Evolutionary conservation across 2,113 vertebrate species (phyloP).

Genomic region (Oncorhynchus masou): DNA sequence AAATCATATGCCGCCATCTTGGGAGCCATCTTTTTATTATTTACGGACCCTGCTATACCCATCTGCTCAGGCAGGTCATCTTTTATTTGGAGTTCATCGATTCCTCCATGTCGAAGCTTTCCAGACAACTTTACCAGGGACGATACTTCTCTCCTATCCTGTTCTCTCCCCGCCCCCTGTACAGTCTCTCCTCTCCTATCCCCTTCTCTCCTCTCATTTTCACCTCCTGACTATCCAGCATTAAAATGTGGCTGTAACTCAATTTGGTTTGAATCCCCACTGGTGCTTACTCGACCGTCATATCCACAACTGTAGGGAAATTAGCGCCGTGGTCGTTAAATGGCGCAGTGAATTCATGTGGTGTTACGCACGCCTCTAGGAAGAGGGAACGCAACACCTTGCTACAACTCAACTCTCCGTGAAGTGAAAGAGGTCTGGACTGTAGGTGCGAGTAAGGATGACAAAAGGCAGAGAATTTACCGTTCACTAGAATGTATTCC

Average conservation of each 20-base stretch:
- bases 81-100: constrained; percentile 47
- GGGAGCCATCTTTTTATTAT: constrained; percentile 35
- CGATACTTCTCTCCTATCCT: not conserved
- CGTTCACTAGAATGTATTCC: too few relatives aligned
- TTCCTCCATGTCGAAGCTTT: constrained; percentile 34
- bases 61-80: constrained; percentile 18
- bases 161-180: too few relatives aligned
- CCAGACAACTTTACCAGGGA: constrained; percentile 12
- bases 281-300: constrained; percentile 13
- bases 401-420: too few relatives aligned
- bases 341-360: constrained; percentile 20
- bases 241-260: constrained; percentile 27
- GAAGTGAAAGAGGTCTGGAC: too few relatives aligned
- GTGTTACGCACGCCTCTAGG: not conserved
- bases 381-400: too few relatives aligned
- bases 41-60: constrained; percentile 13
- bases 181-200: not conserved
- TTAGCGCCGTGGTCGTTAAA: constrained; percentile 33
- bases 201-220: not conserved
- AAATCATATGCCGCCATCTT: constrained; percentile 41
- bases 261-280: constrained; percentile 33
- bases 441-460: too few relatives aligned
- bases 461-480: too few relatives aligned
- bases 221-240: not conserved
- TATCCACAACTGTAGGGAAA: constrained; percentile 30